Percentiles rank a stretch among this genome's conserved stretches.
Conservation (phyloP, 1,140 invertebrate species). For the Musca vetustissima region DNA sequence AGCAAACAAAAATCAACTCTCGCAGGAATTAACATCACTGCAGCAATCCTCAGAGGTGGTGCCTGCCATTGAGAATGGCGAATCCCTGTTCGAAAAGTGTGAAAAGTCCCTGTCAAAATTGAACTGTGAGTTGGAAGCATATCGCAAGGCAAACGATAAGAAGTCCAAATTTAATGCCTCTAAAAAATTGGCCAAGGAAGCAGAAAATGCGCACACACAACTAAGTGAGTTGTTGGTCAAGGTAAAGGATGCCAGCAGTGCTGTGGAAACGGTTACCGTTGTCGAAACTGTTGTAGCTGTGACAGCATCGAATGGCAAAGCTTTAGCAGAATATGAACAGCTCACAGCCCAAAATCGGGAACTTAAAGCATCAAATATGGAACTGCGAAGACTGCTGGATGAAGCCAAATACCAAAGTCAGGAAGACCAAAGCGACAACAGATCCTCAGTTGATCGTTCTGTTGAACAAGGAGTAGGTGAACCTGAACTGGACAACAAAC, state of each 20-base stretch:
- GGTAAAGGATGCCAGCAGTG: constrained; percentile 57
- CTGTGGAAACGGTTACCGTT: constrained; percentile 53
- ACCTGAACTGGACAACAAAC: constrained; percentile 2
- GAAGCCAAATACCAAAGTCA: constrained; percentile 29
- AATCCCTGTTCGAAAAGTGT: constrained; percentile 46
- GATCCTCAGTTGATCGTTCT: not conserved
- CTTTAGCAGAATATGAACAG: constrained; percentile 54
- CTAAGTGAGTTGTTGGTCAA: constrained; percentile 48
- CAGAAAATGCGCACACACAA: constrained; percentile 46
- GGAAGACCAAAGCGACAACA: constrained; percentile 7
- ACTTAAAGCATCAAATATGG: constrained; percentile 40
- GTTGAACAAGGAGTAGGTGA: constrained; percentile 1
- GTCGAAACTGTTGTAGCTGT: constrained; percentile 51
- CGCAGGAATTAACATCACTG: constrained; percentile 47
- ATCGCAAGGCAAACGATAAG: constrained; percentile 47
- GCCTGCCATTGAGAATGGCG: constrained; percentile 38
- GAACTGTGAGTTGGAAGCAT: constrained; percentile 48
- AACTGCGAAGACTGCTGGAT: constrained; percentile 34
- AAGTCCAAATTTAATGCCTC: constrained; percentile 49
- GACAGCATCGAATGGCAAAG: constrained; percentile 50
- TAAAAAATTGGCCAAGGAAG: constrained; percentile 53
- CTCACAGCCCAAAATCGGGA: constrained; percentile 57
- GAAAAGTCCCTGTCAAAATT: constrained; percentile 44
- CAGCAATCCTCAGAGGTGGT: constrained; percentile 50
- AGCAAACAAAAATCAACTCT: constrained; percentile 30